Evolutionary conservation across 2,113 vertebrate species (phyloP), one percentile per base, ranked within the genome.

Genomic region (Sceloporus tristichus): DNA sequence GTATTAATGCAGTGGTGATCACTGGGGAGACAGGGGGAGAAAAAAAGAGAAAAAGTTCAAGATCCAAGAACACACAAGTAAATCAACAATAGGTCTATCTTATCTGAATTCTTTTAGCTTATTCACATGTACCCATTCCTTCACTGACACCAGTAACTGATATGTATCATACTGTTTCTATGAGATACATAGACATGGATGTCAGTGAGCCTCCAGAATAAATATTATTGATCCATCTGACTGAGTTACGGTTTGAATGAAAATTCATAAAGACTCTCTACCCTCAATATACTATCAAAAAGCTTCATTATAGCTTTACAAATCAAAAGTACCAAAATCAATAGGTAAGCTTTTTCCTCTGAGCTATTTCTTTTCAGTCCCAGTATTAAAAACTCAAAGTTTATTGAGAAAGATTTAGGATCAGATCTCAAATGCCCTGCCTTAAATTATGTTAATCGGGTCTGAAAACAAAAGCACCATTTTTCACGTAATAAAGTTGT

Each of bases 371-470:
- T 85, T 48, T 77, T 25, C 19, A 81, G 1, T 77, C 16, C 87
- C 79, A 38, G 16, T 65, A 34, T 9, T 71, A 3, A n/a, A 84
- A 84, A 82, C 84, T 62, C 1, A 7, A 90, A 91, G 77, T 81
- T 34, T 77, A 59, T 13, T 82, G 16, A 40, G 19, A 85, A 84
- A 84, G 21, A 86, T 85, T 88, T 83, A 87, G 7, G 53, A 62
- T 86, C 53, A 6, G 79, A 48, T 86, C 65, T 90, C 81, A 83
- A 77, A 48, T 13, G 56, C 9, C 19, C 11, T 70, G 19, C 25
- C 54, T 83, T 90, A 81, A 70, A 79, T 82, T 83, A 86, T 85
- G 14, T 84, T 82, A 88, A 87, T 6, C 5, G 77, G 38, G 2
- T 76, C 0, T 54, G 82, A 81, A 88, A 83, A 3, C 29, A 89